Percentiles rank a stretch among this genome's conserved stretches.
phyloP scores from a whole-genome alignment of 2,797 vertebrate genomes.

The Hippocampus kuda region DNA sequence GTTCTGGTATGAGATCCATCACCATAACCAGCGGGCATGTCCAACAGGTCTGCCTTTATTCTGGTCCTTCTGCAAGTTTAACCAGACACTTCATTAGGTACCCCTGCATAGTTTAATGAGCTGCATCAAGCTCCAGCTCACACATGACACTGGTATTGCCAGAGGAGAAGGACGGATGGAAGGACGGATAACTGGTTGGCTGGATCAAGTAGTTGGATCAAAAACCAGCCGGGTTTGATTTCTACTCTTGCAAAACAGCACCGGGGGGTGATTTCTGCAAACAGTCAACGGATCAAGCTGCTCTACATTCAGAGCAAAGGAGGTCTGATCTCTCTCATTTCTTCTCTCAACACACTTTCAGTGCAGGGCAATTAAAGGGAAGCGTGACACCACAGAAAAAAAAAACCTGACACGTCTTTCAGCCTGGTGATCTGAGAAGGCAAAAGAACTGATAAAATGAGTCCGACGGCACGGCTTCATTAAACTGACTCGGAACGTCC shows the following conservation, averaged over 20 bases:
- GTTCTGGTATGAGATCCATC: conserved; percentile 29
- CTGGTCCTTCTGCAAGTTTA: neutral
- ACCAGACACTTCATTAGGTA: no score
- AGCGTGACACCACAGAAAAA: neutral
- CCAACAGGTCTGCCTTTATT: neutral
- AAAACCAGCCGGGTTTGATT: neutral
- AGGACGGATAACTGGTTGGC: neutral
- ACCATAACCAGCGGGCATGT: conserved; percentile 4
- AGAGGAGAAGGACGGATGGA: neutral
- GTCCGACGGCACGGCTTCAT: conserved; percentile 46
- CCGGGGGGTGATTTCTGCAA: neutral
- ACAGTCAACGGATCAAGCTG: neutral
- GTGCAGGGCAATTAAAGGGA: neutral
- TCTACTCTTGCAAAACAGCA: neutral
- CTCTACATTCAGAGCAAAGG: neutral
- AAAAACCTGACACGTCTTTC: neutral
- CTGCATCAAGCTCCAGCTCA: no score
- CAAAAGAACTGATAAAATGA: conserved; percentile 28
- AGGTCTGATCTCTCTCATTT: neutral
- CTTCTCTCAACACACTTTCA: neutral
- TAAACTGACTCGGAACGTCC: conserved; percentile 34
- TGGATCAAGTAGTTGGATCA: neutral
- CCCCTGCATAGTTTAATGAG: no score
- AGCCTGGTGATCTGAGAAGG: conserved; percentile 14
- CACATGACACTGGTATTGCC: no score